These are phyloP conservation scores for Oncorhynchus keta DNA, from an alignment of 2,113 vertebrate genomes.

Conservation along the genomic window DNA sequence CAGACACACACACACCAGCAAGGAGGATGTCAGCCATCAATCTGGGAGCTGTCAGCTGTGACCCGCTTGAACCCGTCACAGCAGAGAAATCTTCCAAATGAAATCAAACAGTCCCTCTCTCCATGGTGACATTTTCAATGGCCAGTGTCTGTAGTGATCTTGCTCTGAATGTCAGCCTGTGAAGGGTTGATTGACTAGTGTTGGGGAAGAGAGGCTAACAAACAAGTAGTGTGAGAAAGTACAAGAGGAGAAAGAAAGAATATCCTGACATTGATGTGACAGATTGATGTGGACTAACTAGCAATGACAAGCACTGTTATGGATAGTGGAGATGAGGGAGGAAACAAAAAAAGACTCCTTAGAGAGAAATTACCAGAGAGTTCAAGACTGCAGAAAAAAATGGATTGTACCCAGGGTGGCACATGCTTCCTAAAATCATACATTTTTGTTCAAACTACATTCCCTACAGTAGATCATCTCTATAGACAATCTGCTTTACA, in stretches of 20 bases:
- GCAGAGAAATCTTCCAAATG: constrained; percentile 38
- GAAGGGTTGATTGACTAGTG: constrained; percentile 52
- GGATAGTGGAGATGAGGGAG: constrained; percentile 15
- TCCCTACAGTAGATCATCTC: neutral
- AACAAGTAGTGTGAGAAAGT: constrained; percentile 24
- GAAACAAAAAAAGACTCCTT: constrained; percentile 26
- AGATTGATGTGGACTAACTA: constrained; percentile 2
- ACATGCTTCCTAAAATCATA: neutral
- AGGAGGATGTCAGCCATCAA: constrained; percentile 62
- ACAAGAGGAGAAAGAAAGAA: constrained; percentile 25
- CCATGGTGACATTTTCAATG: constrained; percentile 23
- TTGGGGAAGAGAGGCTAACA: constrained; percentile 28
- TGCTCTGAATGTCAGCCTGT: constrained; percentile 54
- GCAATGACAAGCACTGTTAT: constrained; percentile 6
- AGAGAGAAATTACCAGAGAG: neutral
- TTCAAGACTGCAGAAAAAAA: neutral
- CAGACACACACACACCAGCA: neutral
- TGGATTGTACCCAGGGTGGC: neutral
- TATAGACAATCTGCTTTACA: neutral
- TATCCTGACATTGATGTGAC: constrained; percentile 1
- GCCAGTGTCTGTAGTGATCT: constrained; percentile 40
- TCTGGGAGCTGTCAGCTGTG: constrained; percentile 63
- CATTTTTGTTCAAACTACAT: neutral
- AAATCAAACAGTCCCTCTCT: constrained; percentile 58
- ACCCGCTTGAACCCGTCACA: constrained; percentile 47